Base-by-base conservation (phyloP, 1,140 invertebrate species). In the Rhizoglyphus robini region DNA sequence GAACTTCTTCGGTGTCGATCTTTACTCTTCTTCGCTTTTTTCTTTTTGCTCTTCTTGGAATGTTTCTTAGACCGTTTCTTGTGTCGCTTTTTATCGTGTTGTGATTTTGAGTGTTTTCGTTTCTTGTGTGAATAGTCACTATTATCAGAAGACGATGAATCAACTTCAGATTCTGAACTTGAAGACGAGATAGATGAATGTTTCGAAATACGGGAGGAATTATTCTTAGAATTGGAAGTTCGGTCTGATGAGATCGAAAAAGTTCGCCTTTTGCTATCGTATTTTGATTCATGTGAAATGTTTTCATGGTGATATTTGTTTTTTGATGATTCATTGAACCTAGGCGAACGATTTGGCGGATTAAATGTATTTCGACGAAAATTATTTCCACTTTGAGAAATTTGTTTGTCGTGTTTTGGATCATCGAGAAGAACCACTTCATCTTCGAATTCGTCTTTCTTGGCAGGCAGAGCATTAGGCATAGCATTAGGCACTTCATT, bases 1-100 rank as follows among this genome's bases (percentile, higher is more conserved):
- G 15, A 2, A 29, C 36, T 60, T 23, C 29, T 29, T 58, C 29
- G n/a, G 15, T 46, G 23, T 54, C 36, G 31, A 77, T 72, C 82
- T 83, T 30, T 32, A n/a, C 27, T 32, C 18, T 60, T 60, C 15
- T 60, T 29, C 36, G 30, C 3, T 32, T 46, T 60, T 60, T 60
- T 34, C 38, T 46, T 29, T 60, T 60, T 60, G 2, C 2, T 60
- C 29, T 60, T 60, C 15, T 60, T 15, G 15, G 15, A 29, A 3
- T 60, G 8, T 5, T 27, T 59, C 13, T 23, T 5, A 34, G 5
- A 13, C 23, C 58, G 58, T 23, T 46, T 32, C 11, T 58, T 58
- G 11, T 58, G 15, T 58, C 29, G n/a, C 13, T 5, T 23, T 32
- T 11, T 18, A 4, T 60, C 13, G 36, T 60, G 29, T 13, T 34